phyloP scores from a whole-genome alignment of 2,797 vertebrate species.

The Thaleichthys pacificus region DNA sequence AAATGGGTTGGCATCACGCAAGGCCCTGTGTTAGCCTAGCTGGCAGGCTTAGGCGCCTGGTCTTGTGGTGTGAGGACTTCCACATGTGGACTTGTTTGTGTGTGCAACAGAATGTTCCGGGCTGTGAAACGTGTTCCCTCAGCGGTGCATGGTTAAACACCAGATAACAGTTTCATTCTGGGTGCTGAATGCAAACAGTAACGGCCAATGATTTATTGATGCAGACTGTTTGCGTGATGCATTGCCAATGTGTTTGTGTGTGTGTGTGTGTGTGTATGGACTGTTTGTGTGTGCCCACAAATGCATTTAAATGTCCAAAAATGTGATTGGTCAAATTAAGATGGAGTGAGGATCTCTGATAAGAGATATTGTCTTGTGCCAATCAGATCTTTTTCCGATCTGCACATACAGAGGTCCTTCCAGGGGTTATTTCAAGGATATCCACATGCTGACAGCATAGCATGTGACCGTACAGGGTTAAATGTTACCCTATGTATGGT shows the following conservation, averaged over 20 bases:
- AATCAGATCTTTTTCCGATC: neutral
- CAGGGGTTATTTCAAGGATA: no score
- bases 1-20: no score
- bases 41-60: no score
- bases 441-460: neutral
- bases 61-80: neutral
- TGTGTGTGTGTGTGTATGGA: neutral
- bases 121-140: conserved; percentile 14
- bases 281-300: neutral
- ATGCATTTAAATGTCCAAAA: neutral
- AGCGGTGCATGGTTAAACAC: conserved; percentile 38
- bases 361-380: no score
- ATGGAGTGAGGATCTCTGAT: neutral
- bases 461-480: neutral
- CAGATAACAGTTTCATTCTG: conserved; percentile 51
- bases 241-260: conserved; percentile 32
- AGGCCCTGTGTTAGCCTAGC: neutral
- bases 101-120: conserved; percentile 14
- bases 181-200: conserved; percentile 32
- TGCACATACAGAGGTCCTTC: neutral
- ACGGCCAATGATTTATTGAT: conserved; percentile 55
- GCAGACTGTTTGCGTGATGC: conserved; percentile 28
- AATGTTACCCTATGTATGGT: conserved; percentile 19
- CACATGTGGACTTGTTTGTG: conserved; percentile 5
- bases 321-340: neutral